Conservation (phyloP, 2,797 vertebrate species). For the Eulemur coronatus region DNA sequence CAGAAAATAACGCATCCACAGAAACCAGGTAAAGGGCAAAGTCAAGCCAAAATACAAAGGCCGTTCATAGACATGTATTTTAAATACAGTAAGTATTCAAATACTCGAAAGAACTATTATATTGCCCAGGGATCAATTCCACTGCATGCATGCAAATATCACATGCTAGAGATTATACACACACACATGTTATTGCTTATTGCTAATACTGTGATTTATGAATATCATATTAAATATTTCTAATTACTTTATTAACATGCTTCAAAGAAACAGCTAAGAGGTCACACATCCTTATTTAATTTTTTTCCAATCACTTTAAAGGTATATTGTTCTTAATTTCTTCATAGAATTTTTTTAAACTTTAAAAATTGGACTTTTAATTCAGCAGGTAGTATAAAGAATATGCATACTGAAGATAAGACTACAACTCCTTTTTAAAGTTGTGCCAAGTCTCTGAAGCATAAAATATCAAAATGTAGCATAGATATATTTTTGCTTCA, state of each 20-base stretch:
- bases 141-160: slow-evolving; percentile 24
- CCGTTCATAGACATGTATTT: neutral
- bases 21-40: slow-evolving; percentile 68
- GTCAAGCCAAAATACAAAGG: slow-evolving; percentile 72
- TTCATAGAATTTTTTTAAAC: slow-evolving; percentile 30
- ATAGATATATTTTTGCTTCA: slow-evolving; percentile 38
- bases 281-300: neutral
- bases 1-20: slow-evolving; percentile 76
- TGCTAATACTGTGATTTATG: slow-evolving; percentile 17
- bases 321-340: slow-evolving; percentile 18
- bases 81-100: slow-evolving; percentile 16
- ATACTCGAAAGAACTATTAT: neutral
- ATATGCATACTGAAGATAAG: neutral
- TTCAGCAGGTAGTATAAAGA: slow-evolving; percentile 33
- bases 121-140: slow-evolving; percentile 16
- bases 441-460: slow-evolving; percentile 9
- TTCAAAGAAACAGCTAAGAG: slow-evolving; percentile 43
- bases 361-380: slow-evolving; percentile 17
- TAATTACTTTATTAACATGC: slow-evolving; percentile 29
- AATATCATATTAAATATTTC: slow-evolving; percentile 28
- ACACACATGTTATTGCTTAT: neutral
- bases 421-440: slow-evolving; percentile 35
- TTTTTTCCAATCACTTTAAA: slow-evolving; percentile 31
- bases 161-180: slow-evolving; percentile 30
- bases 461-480: slow-evolving; percentile 34